Evolutionary conservation across 2,888 invertebrate genomes (phyloP).

Genomic region (Smittia sp.): DNA sequence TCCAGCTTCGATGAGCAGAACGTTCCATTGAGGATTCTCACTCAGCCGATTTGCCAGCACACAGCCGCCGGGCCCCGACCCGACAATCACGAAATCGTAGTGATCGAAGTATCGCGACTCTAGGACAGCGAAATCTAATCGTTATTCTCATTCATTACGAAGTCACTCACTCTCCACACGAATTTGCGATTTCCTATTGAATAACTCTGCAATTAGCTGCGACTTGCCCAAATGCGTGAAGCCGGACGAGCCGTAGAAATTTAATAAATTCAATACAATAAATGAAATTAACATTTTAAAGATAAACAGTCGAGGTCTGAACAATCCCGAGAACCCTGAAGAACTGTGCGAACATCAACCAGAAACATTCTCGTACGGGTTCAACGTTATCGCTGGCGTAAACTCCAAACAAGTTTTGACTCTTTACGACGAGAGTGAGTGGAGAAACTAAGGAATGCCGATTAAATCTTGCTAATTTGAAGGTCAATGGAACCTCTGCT

Average conservation of each 20-base stretch:
- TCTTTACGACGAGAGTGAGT: too few species aligned
- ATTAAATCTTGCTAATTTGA: too few species aligned
- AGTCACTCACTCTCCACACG: neutral
- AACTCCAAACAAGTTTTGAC: too few species aligned
- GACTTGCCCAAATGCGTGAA: neutral
- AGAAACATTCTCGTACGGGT: too few species aligned
- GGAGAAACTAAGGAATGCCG: too few species aligned
- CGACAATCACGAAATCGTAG: conserved; percentile 38
- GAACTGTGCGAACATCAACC: too few species aligned
- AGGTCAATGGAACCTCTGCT: too few species aligned
- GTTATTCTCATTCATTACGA: neutral
- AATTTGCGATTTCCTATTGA: neutral
- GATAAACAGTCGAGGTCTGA: neutral
- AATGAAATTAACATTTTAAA: neutral
- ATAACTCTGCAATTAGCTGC: neutral
- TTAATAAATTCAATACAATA: neutral
- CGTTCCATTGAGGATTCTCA: conserved; percentile 53
- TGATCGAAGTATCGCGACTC: conserved; percentile 17
- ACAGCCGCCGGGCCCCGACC: conserved; percentile 42
- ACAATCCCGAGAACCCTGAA: too few species aligned
- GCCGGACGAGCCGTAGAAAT: neutral
- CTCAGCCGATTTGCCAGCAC: conserved; percentile 53
- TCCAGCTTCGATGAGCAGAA: conserved; percentile 57
- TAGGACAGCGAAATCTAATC: neutral
- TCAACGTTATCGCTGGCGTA: too few species aligned